phyloP scores from a whole-genome alignment of 92 coral and sea anemone species.

The Anthopleura xanthogrammica region DNA sequence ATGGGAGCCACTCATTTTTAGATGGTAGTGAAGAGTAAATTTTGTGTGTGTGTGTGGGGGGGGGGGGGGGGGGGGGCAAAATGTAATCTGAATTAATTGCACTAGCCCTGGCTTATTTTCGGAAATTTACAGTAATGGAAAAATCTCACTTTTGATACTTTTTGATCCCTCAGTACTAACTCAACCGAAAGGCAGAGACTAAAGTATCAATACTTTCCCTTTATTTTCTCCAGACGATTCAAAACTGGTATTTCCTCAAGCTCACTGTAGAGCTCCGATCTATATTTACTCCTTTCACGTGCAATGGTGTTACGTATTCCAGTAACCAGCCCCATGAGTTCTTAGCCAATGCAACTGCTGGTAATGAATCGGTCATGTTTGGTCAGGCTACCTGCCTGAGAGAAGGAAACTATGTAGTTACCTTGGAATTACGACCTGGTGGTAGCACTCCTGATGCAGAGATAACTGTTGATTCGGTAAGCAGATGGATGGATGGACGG shows the following conservation, averaged over 20 bases:
- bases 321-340: constrained; percentile 52
- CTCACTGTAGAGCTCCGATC: constrained; percentile 58
- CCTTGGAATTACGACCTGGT: constrained; percentile 56
- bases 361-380: constrained; percentile 54
- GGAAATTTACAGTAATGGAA: no score
- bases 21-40: no score
- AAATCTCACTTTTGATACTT: no score
- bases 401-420: constrained; percentile 58
- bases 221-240: constrained; percentile 59
- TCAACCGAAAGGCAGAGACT: no score
- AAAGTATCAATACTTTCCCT: background rate
- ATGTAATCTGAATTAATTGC: no score
- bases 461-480: constrained; percentile 83
- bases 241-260: constrained; percentile 62
- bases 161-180: no score
- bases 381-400: constrained; percentile 65
- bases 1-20: no score
- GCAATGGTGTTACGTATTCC: constrained; percentile 58
- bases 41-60: no score
- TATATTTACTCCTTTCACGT: constrained; percentile 63
- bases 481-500: background rate
- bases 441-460: constrained; percentile 34
- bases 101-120: no score
- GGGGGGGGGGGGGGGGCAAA: no score
- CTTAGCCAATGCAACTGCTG: constrained; percentile 38